Base-by-base conservation (phyloP, 1,140 invertebrate genomes). In the Drosophila hydei region DNA sequence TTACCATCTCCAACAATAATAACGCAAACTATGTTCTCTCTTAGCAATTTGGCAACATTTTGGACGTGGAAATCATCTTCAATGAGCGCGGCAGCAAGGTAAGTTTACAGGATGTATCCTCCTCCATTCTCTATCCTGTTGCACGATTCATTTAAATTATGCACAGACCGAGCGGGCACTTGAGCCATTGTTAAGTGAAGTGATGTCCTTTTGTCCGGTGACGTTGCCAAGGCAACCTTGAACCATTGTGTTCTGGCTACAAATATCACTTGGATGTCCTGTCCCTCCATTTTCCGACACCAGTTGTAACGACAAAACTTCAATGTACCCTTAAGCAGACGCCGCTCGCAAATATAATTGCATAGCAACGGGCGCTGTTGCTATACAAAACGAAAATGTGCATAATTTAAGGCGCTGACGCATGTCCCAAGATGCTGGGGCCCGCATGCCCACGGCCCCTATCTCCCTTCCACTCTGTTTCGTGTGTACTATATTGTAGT, bases 41-140 rank as follows among this genome's bases (percentile, higher is more conserved):
- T 23, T 67, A 99, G 97, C 97, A 98, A 96, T 99, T 97, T 94
- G 99, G 98, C 85, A 95, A 96, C 91, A 99, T 99, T 91, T 94
- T 99, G 92, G 98, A 99, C 93, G 98, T 99, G 92, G 98, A 99
- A 95, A 99, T 99, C 90, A 99, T 99, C 92, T 99, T 99, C 94
- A 99, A 99, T 93, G 98, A 99, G 94, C 94, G 98, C 81, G 98
- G 98, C 92, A 99, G 98, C 80, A 99, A 99, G 97, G 98, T 99
- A 96, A 96, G 96, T 93, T 61, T 4, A 14, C 38, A 27, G 14
- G 9, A 43, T 43, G 23, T 56, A 16, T 27, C n/a, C 18, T 61
- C n/a, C n/a, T n/a, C n/a, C n/a, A n/a, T n/a, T n/a, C n/a, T n/a
- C 16, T 21, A 42, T 25, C 30, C 12, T 65, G 55, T 72, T 72